Evolutionary conservation across 2,888 invertebrate species (phyloP), one percentile per base, ranked within the genome.

Genomic region (Ganaspis brasiliensis): DNA sequence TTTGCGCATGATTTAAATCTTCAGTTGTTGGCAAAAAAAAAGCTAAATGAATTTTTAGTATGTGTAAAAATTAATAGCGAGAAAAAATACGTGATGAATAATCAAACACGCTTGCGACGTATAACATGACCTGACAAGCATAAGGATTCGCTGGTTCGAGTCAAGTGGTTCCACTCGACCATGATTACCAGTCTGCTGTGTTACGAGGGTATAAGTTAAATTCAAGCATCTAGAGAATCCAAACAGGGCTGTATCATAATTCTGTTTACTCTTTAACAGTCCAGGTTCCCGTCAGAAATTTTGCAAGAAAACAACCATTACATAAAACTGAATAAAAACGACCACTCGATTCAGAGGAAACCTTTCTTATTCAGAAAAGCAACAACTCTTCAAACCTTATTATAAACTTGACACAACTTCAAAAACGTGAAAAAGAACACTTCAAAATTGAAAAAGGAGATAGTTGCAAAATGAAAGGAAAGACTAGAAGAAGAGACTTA

Each of bases 81-180:
- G 45, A 83, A 84, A 82, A 79, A 81, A 82, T 80, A 80, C 80
- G 78, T 79, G 79, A 81, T 78, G 82, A 81, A 82, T 83, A 82
- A 83, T 82, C 79, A 84, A 84, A 81, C 81, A 79, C 79, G 78
- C 79, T 75, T 77, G 78, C 79, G 76, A 76, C 84, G 80, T 77
- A 83, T 84, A 84, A 82, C 82, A 83, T 83, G 82, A 83, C 83
- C 82, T 82, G 83, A 83, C 83, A 84, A 82, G 81, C 84, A 80
- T 81, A 81, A 83, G 83, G 83, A 82, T 83, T 81, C 83, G 79
- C 81, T 77, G 76, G 80, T 81, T 83, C 81, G 81, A 78, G 77
- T 81, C 81, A 80, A 81, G 83, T 80, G 77, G 79, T 79, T 82
- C 79, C 82, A 82, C 82, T 83, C 84, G 79, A 82, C 80, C 80